phyloP scores from a whole-genome alignment of 2,888 invertebrate species.

The Dryobotodes eremita region DNA sequence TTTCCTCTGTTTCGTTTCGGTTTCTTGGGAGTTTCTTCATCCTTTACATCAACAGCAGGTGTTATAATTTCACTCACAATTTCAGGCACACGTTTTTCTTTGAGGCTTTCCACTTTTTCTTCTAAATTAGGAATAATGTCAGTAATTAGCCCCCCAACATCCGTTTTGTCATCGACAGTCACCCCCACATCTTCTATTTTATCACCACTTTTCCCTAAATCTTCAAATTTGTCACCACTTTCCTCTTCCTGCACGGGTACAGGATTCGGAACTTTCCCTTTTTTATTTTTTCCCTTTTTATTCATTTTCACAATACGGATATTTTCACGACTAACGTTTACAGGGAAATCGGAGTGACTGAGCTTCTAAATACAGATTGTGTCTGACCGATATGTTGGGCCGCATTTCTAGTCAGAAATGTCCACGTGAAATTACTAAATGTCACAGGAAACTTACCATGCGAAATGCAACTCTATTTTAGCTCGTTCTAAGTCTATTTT shows the following conservation, averaged over 20 bases:
- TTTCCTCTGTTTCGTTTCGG: constrained; percentile 87
- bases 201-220: constrained; percentile 41
- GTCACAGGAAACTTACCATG: constrained; percentile 72
- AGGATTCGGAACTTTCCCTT: constrained; percentile 75
- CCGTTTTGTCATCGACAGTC: constrained; percentile 33
- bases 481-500: constrained; percentile 41
- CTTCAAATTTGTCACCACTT: constrained; percentile 45
- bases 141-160: constrained; percentile 50
- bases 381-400: constrained; percentile 85
- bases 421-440: constrained; percentile 82
- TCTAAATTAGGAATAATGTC: constrained; percentile 65
- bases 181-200: constrained; percentile 36
- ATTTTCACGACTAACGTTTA: constrained; percentile 64
- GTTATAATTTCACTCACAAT: constrained; percentile 69
- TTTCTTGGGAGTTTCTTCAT: constrained; percentile 82
- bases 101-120: constrained; percentile 57
- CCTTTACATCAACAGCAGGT: constrained; percentile 63
- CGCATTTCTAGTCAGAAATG: constrained; percentile 82
- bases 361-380: constrained; percentile 82
- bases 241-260: constrained; percentile 66
- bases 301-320: constrained; percentile 77
- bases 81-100: constrained; percentile 64
- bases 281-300: constrained; percentile 86
- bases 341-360: constrained; percentile 74
- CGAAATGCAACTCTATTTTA: constrained; percentile 52